A percentile compares a stretch with the other conserved stretches of the same genome.
Evolutionary conservation across 92 coral and sea anemone species (phyloP).

Genomic region (Palythoa caribaeorum): DNA sequence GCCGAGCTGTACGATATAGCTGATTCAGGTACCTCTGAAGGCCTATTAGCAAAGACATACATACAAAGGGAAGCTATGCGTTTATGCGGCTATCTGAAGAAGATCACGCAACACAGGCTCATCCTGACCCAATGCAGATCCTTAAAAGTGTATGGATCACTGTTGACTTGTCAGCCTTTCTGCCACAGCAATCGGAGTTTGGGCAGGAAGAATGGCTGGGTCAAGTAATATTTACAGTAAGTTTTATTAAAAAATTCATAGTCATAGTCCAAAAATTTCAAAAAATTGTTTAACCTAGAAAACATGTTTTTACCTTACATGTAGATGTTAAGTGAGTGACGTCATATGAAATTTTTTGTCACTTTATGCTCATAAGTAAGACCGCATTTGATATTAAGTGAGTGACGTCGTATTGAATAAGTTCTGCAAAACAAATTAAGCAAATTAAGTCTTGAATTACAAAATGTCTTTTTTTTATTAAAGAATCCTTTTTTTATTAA

Average conservation of each 20-base stretch:
- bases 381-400: too few species aligned
- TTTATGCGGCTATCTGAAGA: constrained; percentile 38
- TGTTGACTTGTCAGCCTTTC: constrained; percentile 18
- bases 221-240: not conserved
- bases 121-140: constrained; percentile 55
- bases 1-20: constrained; percentile 18
- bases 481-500: too few species aligned
- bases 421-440: too few species aligned
- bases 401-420: too few species aligned
- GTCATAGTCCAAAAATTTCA: too few species aligned
- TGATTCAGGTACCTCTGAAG: not conserved
- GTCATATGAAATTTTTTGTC: too few species aligned
- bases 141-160: constrained; percentile 29
- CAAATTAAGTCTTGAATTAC: too few species aligned
- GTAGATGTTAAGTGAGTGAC: too few species aligned
- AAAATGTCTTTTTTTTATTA: too few species aligned
- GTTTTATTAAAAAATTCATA: not conserved
- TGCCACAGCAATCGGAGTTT: constrained; percentile 1
- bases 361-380: too few species aligned
- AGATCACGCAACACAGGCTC: constrained; percentile 27
- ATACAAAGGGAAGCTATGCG: not conserved
- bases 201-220: constrained; percentile 36
- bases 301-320: too few species aligned
- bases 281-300: too few species aligned
- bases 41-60: constrained; percentile 33